A percentile compares a stretch with the other conserved stretches of the same genome.
phyloP scores from a whole-genome alignment of 2,888 invertebrate genomes.

The Linnaemya tessellans region DNA sequence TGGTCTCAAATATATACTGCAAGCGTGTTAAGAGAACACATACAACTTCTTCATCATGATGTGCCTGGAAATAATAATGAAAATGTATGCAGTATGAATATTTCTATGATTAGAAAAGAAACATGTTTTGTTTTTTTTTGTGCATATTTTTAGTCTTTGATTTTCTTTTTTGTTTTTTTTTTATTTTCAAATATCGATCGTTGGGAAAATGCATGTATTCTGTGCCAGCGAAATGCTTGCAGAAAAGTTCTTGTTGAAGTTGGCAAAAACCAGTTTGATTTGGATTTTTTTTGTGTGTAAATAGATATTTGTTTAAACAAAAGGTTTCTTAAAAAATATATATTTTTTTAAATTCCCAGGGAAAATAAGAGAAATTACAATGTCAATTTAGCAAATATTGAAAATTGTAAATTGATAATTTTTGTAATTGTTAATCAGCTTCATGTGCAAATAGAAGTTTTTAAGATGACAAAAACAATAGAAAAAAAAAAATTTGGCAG shows the following conservation, averaged over 20 bases:
- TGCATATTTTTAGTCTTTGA: too few relatives aligned
- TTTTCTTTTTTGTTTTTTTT: too few relatives aligned
- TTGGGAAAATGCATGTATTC: constrained; percentile 7
- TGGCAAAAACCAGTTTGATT: constrained; percentile 36
- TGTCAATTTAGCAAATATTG: not conserved
- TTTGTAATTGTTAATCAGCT: not conserved
- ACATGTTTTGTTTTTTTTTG: not conserved
- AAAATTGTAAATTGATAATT: not conserved
- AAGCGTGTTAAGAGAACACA: constrained; percentile 51
- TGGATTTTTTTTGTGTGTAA: not conserved
- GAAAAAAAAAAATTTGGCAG: too few relatives aligned
- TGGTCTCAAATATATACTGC: constrained; percentile 36
- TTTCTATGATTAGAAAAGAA: constrained; percentile 38
- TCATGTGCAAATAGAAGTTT: too few relatives aligned
- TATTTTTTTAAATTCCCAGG: not conserved
- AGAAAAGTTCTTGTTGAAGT: constrained; percentile 25
- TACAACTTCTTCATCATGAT: not conserved
- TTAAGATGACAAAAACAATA: too few relatives aligned
- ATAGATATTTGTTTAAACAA: constrained; percentile 13
- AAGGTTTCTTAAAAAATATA: not conserved
- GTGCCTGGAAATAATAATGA: constrained; percentile 41
- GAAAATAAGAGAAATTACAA: not conserved
- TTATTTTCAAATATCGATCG: constrained; percentile 41
- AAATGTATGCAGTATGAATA: constrained; percentile 30
- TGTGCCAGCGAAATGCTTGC: not conserved